These are phyloP conservation scores for Junonia oenone DNA, from an alignment of 2,888 invertebrate species.

Conservation along the genomic window DNA sequence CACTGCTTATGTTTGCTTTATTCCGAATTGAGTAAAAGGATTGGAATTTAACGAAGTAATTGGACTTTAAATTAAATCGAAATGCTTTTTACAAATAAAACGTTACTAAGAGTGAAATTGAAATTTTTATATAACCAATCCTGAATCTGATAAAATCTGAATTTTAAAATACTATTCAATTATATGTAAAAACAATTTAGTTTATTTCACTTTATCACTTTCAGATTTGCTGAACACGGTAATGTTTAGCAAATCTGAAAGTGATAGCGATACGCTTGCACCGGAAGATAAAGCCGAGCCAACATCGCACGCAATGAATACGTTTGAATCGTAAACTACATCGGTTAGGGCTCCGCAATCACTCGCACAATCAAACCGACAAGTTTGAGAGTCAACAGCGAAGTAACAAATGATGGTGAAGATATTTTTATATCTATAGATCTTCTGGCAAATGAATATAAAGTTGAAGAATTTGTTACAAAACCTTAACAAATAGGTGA, in stretches of 20 bases:
- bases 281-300: background rate
- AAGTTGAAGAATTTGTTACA: background rate
- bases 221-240: too few relatives aligned
- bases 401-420: background rate
- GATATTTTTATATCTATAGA: too few relatives aligned
- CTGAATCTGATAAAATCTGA: background rate
- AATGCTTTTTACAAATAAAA: too few relatives aligned
- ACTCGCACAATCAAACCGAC: background rate
- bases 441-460: too few relatives aligned
- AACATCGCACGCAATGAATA: background rate
- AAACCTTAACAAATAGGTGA: background rate
- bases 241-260: background rate
- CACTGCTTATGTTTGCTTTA: background rate
- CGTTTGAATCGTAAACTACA: background rate
- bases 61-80: background rate
- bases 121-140: too few relatives aligned
- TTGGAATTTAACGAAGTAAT: background rate
- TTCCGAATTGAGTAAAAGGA: background rate
- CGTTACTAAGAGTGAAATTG: too few relatives aligned
- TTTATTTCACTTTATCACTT: too few relatives aligned
- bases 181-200: background rate
- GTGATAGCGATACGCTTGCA: constrained; percentile 5
- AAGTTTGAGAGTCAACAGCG: background rate
- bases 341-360: background rate
- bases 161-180: too few relatives aligned